A percentile compares a stretch with the other conserved stretches of the same genome.
Evolutionary conservation across 2,888 invertebrate species (phyloP).

Genomic region (Chromoteleia sp.): DNA sequence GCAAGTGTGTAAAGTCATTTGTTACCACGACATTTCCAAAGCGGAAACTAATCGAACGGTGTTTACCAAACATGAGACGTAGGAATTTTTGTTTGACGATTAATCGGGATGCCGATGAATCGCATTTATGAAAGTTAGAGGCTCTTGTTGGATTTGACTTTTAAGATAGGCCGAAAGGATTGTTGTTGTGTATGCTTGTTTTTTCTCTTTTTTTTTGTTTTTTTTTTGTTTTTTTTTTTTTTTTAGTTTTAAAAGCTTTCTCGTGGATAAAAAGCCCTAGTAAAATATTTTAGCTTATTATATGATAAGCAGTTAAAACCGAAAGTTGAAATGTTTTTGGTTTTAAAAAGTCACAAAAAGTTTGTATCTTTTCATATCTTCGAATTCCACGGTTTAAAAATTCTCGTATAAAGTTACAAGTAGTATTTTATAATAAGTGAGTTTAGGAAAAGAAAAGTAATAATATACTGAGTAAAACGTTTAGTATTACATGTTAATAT

Average conservation of each 20-base stretch:
- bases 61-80: conserved; percentile 43
- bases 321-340: background rate
- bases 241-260: too few species aligned
- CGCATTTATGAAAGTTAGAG: conserved; percentile 5
- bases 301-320: background rate
- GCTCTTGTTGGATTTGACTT: background rate
- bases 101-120: conserved; percentile 22
- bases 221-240: too few species aligned
- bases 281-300: background rate
- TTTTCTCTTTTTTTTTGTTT: too few species aligned
- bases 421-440: too few species aligned
- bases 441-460: too few species aligned
- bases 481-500: too few species aligned
- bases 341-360: background rate
- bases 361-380: background rate
- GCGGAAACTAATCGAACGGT: conserved; percentile 46
- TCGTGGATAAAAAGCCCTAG: too few species aligned
- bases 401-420: background rate
- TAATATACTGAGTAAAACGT: too few species aligned
- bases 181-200: too few species aligned
- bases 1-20: conserved; percentile 56
- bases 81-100: conserved; percentile 41
- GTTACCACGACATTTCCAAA: conserved; percentile 39
- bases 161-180: too few species aligned
- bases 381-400: background rate